Conservation (phyloP, 35 echinoderm and acorn worm species). For the Chiridota heheva region DNA sequence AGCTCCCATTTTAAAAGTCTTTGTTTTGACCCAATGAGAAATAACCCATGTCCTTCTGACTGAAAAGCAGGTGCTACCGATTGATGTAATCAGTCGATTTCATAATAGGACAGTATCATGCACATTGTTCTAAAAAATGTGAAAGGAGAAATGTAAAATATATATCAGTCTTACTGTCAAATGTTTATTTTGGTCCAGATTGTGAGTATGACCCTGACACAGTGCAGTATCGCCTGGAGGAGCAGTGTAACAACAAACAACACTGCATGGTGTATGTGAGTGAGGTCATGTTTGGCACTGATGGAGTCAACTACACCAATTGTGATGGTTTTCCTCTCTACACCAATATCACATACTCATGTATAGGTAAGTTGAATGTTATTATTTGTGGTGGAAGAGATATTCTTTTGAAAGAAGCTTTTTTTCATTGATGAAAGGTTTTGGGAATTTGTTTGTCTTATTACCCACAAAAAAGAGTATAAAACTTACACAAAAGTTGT, state of each 20-base stretch:
- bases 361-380: constrained; percentile 43
- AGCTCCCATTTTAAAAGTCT: too few species aligned
- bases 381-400: background rate
- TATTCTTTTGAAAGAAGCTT: background rate
- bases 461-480: background rate
- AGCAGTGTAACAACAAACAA: constrained; percentile 85
- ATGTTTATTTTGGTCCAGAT: constrained; percentile 44
- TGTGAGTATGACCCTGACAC: constrained; percentile 75
- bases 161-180: too few species aligned
- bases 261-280: constrained; percentile 64
- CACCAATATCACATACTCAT: constrained; percentile 61
- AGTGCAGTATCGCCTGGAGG: constrained; percentile 58
- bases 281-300: constrained; percentile 58
- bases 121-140: too few species aligned
- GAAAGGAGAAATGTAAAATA: too few species aligned
- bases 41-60: too few species aligned
- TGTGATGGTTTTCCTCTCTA: constrained; percentile 77
- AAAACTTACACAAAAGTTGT: background rate
- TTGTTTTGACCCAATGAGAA: too few species aligned
- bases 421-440: background rate
- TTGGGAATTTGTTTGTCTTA: background rate
- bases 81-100: too few species aligned
- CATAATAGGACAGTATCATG: too few species aligned
- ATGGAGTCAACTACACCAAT: constrained; percentile 49
- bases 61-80: too few species aligned